Percentiles rank a stretch among this genome's conserved stretches.
Evolutionary conservation across 2,113 vertebrate genomes (phyloP).

Genomic region (Zosterops pallidus): DNA sequence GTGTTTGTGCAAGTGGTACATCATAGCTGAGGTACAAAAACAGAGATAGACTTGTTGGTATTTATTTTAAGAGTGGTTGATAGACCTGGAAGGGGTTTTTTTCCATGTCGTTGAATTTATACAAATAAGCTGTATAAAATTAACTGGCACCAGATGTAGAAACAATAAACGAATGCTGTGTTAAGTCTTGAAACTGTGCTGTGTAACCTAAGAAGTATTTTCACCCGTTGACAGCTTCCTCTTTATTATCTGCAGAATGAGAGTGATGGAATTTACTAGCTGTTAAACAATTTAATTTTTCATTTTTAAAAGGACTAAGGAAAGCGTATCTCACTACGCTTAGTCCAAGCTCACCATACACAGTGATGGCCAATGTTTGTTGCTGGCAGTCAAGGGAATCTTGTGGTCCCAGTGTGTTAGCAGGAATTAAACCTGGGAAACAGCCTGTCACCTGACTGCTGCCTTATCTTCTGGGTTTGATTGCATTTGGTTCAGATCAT

Average conservation of each 20-base stretch:
- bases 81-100: not conserved
- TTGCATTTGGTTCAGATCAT: not conserved
- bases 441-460: not conserved
- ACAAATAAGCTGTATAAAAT: not conserved
- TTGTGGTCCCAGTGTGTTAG: not conserved
- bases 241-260: not conserved
- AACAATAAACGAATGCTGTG: not conserved
- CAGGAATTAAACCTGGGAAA: not conserved
- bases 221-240: not conserved
- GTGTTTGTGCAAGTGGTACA: not conserved
- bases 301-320: not conserved
- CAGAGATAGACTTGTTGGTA: not conserved
- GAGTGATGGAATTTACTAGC: not conserved
- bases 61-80: not conserved
- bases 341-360: fast-evolving
- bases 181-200: not conserved
- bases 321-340: not conserved
- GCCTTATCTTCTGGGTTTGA: not conserved
- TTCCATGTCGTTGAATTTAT: not conserved
- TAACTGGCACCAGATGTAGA: not conserved
- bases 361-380: not conserved
- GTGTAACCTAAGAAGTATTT: not conserved
- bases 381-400: not conserved
- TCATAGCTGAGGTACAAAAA: not conserved
- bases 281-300: not conserved